Conservation (phyloP, 2,797 vertebrate species). For the Mustela erminea region DNA sequence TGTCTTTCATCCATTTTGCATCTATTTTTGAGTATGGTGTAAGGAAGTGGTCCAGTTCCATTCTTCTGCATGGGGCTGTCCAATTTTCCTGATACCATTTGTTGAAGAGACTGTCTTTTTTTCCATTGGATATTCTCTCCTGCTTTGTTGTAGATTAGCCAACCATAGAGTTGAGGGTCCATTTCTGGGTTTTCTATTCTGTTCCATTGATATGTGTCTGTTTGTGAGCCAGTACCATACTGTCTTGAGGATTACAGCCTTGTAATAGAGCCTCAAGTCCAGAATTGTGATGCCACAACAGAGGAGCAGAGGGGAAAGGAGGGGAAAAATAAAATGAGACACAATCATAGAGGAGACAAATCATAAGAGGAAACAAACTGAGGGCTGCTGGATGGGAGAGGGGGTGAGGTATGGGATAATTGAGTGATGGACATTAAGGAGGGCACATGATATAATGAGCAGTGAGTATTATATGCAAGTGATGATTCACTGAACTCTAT, state of each 20-base stretch:
- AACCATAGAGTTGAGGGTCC: background rate
- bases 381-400: background rate
- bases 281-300: background rate
- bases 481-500: background rate
- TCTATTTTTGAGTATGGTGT: background rate
- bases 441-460: background rate
- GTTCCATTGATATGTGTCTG: background rate
- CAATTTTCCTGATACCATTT: background rate
- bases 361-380: background rate
- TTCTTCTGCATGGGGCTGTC: background rate
- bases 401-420: background rate
- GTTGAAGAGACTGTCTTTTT: background rate
- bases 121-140: background rate
- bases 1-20: background rate
- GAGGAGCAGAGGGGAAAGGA: background rate
- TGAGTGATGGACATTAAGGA: background rate
- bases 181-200: background rate
- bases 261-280: background rate
- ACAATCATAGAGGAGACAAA: background rate
- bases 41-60: background rate
- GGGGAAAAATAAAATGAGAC: background rate
- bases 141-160: background rate
- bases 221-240: background rate
- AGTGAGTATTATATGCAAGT: background rate
- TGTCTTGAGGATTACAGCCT: background rate